Evolutionary conservation across 2,797 vertebrate species (phyloP).

Genomic region (Aplochiton taeniatus): DNA sequence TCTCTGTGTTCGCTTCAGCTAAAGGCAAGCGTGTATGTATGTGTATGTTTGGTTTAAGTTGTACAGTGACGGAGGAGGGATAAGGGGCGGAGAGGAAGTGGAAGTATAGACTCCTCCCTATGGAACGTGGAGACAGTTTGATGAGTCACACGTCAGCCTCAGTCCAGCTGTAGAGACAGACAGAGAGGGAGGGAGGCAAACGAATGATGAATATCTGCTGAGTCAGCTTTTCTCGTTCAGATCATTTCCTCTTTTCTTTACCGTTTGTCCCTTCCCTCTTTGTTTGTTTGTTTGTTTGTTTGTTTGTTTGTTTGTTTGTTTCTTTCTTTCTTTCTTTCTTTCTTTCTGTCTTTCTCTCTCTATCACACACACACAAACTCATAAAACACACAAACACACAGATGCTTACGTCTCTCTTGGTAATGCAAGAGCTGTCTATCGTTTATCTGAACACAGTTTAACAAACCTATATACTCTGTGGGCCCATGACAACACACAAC

Average conservation of each 20-base stretch:
- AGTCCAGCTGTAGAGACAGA: not conserved
- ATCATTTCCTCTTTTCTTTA: not conserved
- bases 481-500: too few species aligned
- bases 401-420: not conserved
- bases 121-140: not conserved
- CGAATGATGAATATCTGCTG: not conserved
- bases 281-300: not conserved
- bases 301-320: not conserved
- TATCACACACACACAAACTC: not conserved
- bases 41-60: slow-evolving; percentile 25
- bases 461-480: too few species aligned
- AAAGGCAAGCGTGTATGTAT: too few species aligned
- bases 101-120: slow-evolving; percentile 43
- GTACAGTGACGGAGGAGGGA: slow-evolving; percentile 5
- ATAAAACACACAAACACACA: too few species aligned
- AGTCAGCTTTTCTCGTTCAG: not conserved
- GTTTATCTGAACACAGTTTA: too few species aligned
- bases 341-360: not conserved
- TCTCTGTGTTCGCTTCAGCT: too few species aligned
- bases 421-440: too few species aligned
- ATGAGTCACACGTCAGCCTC: slow-evolving; percentile 34
- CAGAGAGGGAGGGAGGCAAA: not conserved
- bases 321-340: not conserved
- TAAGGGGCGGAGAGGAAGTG: slow-evolving; percentile 15
- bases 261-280: not conserved